Percentiles rank a stretch among this genome's conserved stretches.
These are phyloP conservation scores for Conger conger DNA, from an alignment of 2,113 vertebrate genomes.

Conservation along the genomic window DNA sequence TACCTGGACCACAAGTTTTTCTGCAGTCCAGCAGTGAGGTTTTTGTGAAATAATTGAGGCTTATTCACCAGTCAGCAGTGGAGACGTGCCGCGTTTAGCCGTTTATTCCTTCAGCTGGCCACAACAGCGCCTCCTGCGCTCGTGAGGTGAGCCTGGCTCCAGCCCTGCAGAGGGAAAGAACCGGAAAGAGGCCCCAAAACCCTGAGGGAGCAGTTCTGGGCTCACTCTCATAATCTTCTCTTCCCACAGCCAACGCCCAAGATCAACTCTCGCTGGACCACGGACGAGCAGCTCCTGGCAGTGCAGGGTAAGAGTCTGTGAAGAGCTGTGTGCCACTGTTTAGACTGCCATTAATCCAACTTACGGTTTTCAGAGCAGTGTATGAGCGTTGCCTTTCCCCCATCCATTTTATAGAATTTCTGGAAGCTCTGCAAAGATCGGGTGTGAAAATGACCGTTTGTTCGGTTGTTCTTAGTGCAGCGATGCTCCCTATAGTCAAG, in stretches of 20 bases:
- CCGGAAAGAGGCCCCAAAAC: background rate
- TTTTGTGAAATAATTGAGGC: too few species aligned
- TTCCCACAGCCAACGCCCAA: conserved; percentile 72
- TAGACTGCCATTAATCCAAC: background rate
- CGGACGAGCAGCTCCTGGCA: conserved; percentile 79
- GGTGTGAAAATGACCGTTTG: background rate
- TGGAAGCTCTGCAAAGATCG: background rate
- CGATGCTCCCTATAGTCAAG: background rate
- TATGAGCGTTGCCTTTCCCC: background rate
- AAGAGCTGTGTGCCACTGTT: background rate
- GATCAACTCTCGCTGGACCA: conserved; percentile 87
- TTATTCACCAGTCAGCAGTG: too few species aligned
- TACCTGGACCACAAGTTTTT: too few species aligned
- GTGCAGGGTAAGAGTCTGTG: conserved; percentile 68
- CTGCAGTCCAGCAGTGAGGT: too few species aligned
- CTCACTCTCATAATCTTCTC: background rate
- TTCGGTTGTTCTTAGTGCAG: background rate
- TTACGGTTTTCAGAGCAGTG: background rate
- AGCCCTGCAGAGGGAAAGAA: too few species aligned
- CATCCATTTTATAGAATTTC: background rate
- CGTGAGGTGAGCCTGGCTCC: background rate
- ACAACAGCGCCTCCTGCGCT: background rate
- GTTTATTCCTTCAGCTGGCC: background rate
- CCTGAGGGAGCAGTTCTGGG: background rate
- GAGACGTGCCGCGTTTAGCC: background rate